phyloP scores from a whole-genome alignment of 1,140 invertebrate genomes.

The Hormaphis cornu region DNA sequence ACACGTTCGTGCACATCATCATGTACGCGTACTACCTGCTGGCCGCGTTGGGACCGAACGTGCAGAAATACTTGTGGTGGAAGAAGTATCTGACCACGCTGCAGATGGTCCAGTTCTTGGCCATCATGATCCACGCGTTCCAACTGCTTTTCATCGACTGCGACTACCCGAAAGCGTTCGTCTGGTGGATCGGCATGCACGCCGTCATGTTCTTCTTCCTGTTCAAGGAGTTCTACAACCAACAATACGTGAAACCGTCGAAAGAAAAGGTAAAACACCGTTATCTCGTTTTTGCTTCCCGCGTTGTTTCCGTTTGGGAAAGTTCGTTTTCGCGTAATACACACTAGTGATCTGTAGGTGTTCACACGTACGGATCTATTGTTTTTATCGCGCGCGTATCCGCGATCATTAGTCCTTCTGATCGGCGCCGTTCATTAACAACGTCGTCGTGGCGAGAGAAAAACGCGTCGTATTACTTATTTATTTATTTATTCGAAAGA shows the following conservation, averaged over 20 bases:
- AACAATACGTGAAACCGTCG: slow-evolving; percentile 49
- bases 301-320: no score
- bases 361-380: no score
- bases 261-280: slow-evolving; percentile 34
- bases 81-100: slow-evolving; percentile 81
- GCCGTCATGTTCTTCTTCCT: slow-evolving; percentile 69
- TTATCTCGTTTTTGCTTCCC: neutral
- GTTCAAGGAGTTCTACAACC: slow-evolving; percentile 65
- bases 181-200: slow-evolving; percentile 62
- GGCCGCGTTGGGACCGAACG: slow-evolving; percentile 69
- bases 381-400: no score
- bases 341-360: no score
- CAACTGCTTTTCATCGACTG: slow-evolving; percentile 78
- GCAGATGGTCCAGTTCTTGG: slow-evolving; percentile 79
- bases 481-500: neutral
- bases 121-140: slow-evolving; percentile 69
- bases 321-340: no score
- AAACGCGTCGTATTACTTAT: neutral
- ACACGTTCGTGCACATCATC: slow-evolving; percentile 79
- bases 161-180: slow-evolving; percentile 66
- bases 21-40: slow-evolving; percentile 89
- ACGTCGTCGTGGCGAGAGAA: no score
- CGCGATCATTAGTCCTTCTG: no score
- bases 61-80: slow-evolving; percentile 88
- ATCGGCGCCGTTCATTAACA: no score